phyloP scores from a whole-genome alignment of 2,797 vertebrate species.

The Malurus leucopterus region DNA sequence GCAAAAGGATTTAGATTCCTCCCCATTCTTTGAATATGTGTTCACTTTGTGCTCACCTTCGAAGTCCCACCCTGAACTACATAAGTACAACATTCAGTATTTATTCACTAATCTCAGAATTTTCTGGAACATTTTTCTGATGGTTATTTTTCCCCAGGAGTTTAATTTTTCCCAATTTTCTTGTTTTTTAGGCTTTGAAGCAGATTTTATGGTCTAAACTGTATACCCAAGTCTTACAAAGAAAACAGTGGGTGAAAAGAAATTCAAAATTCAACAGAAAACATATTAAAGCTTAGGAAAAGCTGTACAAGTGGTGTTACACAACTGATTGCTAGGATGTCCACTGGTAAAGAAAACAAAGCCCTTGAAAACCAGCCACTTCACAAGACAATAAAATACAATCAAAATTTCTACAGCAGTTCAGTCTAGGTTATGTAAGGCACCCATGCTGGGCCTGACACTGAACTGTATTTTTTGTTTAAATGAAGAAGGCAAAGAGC shows the following conservation, averaged over 20 bases:
- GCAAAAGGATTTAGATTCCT: not conserved
- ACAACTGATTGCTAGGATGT: not conserved
- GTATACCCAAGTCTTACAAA: not conserved
- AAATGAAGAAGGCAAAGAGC: not conserved
- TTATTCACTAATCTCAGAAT: not conserved
- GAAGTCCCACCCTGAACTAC: not conserved
- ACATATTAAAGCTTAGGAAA: not conserved
- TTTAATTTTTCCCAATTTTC: not conserved
- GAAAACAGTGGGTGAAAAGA: not conserved
- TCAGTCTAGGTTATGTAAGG: not conserved
- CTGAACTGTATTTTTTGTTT: not conserved
- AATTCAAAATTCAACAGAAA: not conserved
- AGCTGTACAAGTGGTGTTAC: not conserved
- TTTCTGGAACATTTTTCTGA: not conserved
- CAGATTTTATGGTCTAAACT: not conserved
- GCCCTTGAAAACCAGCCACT: not conserved
- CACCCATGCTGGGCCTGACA: not conserved
- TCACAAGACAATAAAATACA: not conserved
- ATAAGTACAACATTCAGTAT: not conserved
- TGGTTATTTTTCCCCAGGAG: not conserved
- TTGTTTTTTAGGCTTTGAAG: not conserved
- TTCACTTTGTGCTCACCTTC: not conserved
- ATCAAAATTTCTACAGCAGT: not conserved
- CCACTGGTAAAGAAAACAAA: not conserved
- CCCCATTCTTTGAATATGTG: not conserved